Conservation (phyloP, 2,888 invertebrate species). For the Aphidoletes aphidimyza region DNA sequence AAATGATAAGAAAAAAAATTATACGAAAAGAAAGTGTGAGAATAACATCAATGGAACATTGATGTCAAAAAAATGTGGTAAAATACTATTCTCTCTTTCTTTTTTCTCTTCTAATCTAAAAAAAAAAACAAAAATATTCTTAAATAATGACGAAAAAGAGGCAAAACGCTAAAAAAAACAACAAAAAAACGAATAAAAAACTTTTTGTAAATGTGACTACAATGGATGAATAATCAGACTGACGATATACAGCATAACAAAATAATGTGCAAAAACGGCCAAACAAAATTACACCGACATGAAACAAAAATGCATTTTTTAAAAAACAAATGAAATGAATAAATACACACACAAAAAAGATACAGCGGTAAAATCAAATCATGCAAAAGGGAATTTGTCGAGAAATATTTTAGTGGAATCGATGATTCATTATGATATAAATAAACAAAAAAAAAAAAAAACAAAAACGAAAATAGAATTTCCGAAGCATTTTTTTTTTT, state of each 20-base stretch:
- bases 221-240: neutral
- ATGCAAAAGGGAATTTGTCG: conserved; percentile 7
- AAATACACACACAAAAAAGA: neutral
- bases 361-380: neutral
- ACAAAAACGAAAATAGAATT: neutral
- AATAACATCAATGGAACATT: neutral
- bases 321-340: neutral
- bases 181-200: neutral
- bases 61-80: neutral
- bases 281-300: neutral
- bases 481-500: neutral
- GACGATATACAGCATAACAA: neutral
- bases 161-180: neutral
- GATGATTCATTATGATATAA: neutral
- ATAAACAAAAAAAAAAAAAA: neutral
- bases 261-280: neutral
- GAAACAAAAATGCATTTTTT: neutral
- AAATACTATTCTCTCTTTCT: neutral
- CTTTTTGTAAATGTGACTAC: neutral
- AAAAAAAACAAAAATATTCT: neutral
- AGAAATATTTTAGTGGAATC: neutral
- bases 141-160: neutral
- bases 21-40: neutral
- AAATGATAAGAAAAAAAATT: neutral
- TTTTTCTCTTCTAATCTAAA: neutral